These are phyloP conservation scores for Epinotia brunnichana DNA, from an alignment of 2,888 invertebrate species.

Conservation along the genomic window DNA sequence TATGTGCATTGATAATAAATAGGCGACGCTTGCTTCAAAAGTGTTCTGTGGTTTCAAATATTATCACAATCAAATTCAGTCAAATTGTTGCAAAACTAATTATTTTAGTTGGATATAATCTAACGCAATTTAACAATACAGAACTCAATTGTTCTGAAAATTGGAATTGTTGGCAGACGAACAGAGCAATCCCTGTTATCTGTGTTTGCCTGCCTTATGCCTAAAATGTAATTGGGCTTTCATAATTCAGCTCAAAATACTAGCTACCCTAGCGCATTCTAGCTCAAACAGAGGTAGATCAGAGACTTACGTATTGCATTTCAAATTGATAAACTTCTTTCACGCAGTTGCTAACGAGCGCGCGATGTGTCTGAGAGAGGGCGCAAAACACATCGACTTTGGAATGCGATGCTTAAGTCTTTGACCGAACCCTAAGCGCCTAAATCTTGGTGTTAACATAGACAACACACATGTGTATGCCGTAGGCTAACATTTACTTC, in stretches of 20 bases:
- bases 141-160: neutral
- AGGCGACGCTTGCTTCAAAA: neutral
- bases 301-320: no score
- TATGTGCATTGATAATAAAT: neutral
- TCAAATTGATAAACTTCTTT: no score
- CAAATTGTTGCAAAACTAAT: conserved; percentile 1
- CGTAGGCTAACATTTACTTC: neutral
- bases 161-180: neutral
- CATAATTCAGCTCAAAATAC: conserved; percentile 19
- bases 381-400: neutral
- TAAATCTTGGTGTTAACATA: conserved; percentile 19
- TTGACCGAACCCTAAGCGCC: no score
- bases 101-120: conserved; percentile 4
- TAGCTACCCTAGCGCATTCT: neutral
- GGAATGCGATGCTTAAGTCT: no score
- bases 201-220: conserved; percentile 11
- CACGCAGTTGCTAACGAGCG: no score
- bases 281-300: neutral
- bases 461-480: neutral
- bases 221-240: conserved; percentile 39
- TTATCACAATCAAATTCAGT: neutral
- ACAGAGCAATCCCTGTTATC: neutral
- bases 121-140: conserved; percentile 2
- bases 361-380: neutral
- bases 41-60: neutral